These are phyloP conservation scores for Coregonus suidteri DNA, from an alignment of 2,797 vertebrate genomes.

Conservation along the genomic window DNA sequence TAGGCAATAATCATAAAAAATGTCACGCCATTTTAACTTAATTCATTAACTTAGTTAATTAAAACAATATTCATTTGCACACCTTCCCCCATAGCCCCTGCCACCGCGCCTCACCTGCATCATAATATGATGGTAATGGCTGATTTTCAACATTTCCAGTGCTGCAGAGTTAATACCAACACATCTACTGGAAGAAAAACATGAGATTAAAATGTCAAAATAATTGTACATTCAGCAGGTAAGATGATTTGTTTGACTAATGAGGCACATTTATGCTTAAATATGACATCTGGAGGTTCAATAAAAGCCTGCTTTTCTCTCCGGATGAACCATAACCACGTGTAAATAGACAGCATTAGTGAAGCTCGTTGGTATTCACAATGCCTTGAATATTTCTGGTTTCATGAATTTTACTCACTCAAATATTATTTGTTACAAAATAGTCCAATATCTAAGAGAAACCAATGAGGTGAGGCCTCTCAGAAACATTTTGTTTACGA, in stretches of 20 bases:
- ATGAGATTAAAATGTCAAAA: conserved; percentile 13
- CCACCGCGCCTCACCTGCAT: conserved; percentile 57
- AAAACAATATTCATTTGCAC: conserved; percentile 71
- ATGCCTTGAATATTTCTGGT: conserved; percentile 1
- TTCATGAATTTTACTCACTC: not conserved
- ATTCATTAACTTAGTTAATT: conserved; percentile 72
- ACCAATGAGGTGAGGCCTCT: not conserved
- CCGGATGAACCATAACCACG: conserved; percentile 34
- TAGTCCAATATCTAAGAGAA: conserved; percentile 7
- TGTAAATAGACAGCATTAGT: conserved; percentile 24
- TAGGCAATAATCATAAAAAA: conserved; percentile 82
- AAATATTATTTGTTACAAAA: not conserved
- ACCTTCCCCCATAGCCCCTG: conserved; percentile 56
- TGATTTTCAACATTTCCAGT: conserved; percentile 52
- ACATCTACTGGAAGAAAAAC: conserved; percentile 32
- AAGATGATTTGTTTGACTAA: conserved; percentile 48
- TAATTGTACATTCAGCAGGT: conserved; percentile 25
- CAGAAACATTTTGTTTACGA: not conserved
- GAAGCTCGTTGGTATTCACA: conserved; percentile 13
- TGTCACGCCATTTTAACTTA: conserved; percentile 84
- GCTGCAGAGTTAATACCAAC: conserved; percentile 26
- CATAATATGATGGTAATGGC: conserved; percentile 57
- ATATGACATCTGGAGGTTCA: conserved; percentile 33
- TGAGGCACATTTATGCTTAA: conserved; percentile 32
- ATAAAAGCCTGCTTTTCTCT: conserved; percentile 45